A percentile compares a stretch with the other conserved stretches of the same genome.
These are phyloP conservation scores for Cyaniris semiargus DNA, from an alignment of 2,888 invertebrate genomes.

Conservation along the genomic window DNA sequence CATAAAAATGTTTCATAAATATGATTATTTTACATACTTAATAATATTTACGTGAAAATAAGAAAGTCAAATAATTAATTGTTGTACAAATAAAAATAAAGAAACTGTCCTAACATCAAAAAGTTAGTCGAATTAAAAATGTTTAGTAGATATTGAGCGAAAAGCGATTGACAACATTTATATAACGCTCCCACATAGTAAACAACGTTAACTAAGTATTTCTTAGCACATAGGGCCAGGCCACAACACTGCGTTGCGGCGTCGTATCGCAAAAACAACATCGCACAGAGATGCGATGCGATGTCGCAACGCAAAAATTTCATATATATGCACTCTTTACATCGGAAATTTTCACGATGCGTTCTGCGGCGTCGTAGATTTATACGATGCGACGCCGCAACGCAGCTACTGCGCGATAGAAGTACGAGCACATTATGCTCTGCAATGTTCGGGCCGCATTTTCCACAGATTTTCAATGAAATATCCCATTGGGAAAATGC, in stretches of 20 bases:
- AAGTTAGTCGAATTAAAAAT: not conserved
- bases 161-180: constrained; percentile 19
- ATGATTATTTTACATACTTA: not conserved
- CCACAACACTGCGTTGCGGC: too few species aligned
- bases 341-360: too few species aligned
- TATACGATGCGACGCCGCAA: not conserved
- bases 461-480: not conserved
- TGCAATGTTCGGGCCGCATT: not conserved
- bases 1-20: not conserved
- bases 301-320: too few species aligned
- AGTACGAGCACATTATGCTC: not conserved
- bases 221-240: too few species aligned
- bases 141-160: not conserved
- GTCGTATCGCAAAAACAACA: too few species aligned
- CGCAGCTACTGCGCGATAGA: not conserved
- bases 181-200: not conserved
- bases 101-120: not conserved
- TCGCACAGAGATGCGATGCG: too few species aligned
- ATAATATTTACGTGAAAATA: not conserved
- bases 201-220: not conserved
- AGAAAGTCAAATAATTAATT: not conserved
- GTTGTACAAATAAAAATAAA: not conserved
- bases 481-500: too few species aligned
- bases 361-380: too few species aligned
- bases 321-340: too few species aligned